Evolutionary conservation across 2,113 vertebrate species (phyloP).

Genomic region (Esox niger): DNA sequence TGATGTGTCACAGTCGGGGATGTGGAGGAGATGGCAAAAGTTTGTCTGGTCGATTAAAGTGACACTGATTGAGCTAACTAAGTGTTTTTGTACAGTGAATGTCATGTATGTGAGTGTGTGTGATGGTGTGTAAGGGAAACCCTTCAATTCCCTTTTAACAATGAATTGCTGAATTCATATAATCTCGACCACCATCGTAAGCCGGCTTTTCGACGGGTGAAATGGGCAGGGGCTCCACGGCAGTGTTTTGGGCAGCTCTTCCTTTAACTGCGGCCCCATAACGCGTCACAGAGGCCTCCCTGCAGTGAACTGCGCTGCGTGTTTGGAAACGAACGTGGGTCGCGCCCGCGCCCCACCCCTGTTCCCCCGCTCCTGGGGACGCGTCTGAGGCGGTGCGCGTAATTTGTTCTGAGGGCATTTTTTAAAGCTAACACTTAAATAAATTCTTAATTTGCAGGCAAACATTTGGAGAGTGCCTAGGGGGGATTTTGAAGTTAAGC

Average conservation of each 20-base stretch:
- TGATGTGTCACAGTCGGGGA: too few species aligned
- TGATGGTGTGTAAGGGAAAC: not conserved
- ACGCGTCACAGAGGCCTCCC: slow-evolving; percentile 23
- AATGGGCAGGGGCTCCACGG: too few species aligned
- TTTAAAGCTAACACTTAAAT: slow-evolving; percentile 44
- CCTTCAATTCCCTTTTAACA: not conserved
- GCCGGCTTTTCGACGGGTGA: too few species aligned
- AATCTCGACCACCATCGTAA: too few species aligned
- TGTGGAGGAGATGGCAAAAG: too few species aligned
- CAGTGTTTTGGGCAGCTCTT: not conserved
- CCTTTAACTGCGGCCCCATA: not conserved
- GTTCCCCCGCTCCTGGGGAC: slow-evolving; percentile 26
- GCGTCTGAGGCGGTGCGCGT: slow-evolving; percentile 46
- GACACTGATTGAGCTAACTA: too few species aligned
- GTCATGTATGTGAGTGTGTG: not conserved
- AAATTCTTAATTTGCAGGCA: slow-evolving; percentile 58
- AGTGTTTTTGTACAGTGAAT: not conserved
- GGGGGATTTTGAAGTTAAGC: slow-evolving; percentile 8
- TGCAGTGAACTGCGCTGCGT: slow-evolving; percentile 38
- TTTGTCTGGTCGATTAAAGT: too few species aligned
- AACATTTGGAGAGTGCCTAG: slow-evolving; percentile 41
- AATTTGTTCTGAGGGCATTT: slow-evolving; percentile 54
- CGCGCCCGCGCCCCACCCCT: not conserved
- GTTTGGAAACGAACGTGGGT: slow-evolving; percentile 55
- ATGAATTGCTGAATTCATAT: too few species aligned